Evolutionary conservation across 2,888 invertebrate species (phyloP).

Genomic region (Phaedon cochleariae): DNA sequence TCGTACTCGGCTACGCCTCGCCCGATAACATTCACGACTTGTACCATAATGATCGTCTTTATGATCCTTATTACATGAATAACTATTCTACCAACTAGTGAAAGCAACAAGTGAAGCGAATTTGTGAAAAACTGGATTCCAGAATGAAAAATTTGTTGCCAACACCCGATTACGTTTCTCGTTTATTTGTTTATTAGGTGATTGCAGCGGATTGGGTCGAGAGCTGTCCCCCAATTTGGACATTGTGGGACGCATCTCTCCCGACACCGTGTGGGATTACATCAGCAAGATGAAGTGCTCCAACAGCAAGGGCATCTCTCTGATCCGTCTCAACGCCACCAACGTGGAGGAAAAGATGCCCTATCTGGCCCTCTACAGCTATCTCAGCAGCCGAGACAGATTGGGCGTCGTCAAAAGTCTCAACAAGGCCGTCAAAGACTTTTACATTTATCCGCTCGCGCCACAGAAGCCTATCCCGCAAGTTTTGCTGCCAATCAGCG

Average conservation of each 20-base stretch:
- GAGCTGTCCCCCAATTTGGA: constrained; percentile 81
- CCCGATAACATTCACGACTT: no score
- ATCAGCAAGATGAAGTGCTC: constrained; percentile 89
- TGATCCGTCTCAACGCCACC: constrained; percentile 82
- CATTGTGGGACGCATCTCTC: constrained; percentile 91
- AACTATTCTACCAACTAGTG: no score
- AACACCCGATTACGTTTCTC: no score
- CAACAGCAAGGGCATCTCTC: constrained; percentile 86
- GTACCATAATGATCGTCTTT: no score
- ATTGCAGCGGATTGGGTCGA: constrained; percentile 72
- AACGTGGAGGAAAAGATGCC: constrained; percentile 85
- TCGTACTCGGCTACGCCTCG: no score
- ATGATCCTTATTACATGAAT: no score
- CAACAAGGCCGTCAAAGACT: constrained; percentile 87
- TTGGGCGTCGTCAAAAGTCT: constrained; percentile 86
- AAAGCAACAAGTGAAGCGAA: no score
- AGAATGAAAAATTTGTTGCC: no score
- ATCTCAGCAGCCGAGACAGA: constrained; percentile 83
- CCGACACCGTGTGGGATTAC: constrained; percentile 93
- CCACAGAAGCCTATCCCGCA: constrained; percentile 76
- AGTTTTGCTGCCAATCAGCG: constrained; percentile 74
- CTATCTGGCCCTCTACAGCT: constrained; percentile 86
- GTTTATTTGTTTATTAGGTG: no score
- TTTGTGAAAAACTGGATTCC: no score
- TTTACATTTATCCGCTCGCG: constrained; percentile 89